Percentiles rank a stretch among this genome's conserved stretches.
Evolutionary conservation across 2,888 invertebrate genomes (phyloP).

Genomic region (Ochropacha duplaris): DNA sequence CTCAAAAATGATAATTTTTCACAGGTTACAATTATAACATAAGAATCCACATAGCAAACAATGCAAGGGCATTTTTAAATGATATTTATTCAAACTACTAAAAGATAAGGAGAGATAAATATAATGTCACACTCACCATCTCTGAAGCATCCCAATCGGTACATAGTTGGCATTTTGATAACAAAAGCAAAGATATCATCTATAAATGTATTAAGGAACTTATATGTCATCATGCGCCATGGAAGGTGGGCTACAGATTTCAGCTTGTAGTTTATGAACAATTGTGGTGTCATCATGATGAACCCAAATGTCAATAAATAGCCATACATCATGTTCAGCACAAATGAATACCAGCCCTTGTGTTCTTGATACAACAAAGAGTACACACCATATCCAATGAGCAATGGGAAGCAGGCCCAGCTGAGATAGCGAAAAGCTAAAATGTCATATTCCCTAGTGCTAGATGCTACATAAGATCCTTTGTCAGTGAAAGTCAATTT

Average conservation of each 20-base stretch:
- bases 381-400: constrained; percentile 96
- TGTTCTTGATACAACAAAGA: constrained; percentile 98
- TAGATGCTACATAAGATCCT: constrained; percentile 97
- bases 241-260: constrained; percentile 99
- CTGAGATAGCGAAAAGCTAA: constrained; percentile 98
- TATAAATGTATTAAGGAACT: constrained; percentile 99
- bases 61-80: background rate
- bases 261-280: constrained; percentile 99
- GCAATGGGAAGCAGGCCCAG: constrained; percentile 96
- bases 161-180: constrained; percentile 99
- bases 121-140: constrained; percentile 85
- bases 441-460: constrained; percentile 96
- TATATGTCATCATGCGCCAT: constrained; percentile 99
- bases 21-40: too few species aligned
- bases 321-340: constrained; percentile 98
- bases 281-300: constrained; percentile 99
- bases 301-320: constrained; percentile 99
- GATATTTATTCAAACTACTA: background rate
- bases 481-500: constrained; percentile 93
- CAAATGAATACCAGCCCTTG: constrained; percentile 99
- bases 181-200: constrained; percentile 99
- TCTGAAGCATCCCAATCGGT: constrained; percentile 98
- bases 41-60: too few species aligned
- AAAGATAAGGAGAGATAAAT: constrained; percentile 7
- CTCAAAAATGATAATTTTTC: too few species aligned